A percentile compares a stretch with the other conserved stretches of the same genome.
Conservation (phyloP, 2,113 vertebrate species). For the Coptodon bakossiorum region DNA sequence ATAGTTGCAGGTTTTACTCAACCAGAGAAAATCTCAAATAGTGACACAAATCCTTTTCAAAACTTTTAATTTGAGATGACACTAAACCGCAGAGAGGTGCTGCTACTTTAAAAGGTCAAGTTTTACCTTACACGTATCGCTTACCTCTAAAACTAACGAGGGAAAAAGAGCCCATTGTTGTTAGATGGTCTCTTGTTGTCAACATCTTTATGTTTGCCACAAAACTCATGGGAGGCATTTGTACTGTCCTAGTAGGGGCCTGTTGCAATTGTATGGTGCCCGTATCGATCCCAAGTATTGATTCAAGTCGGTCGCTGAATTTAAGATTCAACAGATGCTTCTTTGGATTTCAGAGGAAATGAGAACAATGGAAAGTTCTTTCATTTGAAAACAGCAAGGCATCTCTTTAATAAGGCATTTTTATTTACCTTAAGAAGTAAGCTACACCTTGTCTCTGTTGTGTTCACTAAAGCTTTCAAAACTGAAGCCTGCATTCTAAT, state of each 20-base stretch:
- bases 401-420: constrained; percentile 9
- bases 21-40: neutral
- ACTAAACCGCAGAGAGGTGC: neutral
- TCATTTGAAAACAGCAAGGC: neutral
- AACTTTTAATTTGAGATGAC: neutral
- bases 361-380: constrained; percentile 4
- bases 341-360: constrained; percentile 31
- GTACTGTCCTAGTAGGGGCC: constrained; percentile 44
- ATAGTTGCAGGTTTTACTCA: neutral
- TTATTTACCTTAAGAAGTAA: neutral
- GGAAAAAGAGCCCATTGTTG: neutral
- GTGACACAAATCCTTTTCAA: neutral
- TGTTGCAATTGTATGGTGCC: constrained; percentile 55
- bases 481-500: neutral
- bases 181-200: constrained; percentile 6
- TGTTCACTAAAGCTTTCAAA: neutral
- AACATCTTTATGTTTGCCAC: constrained; percentile 32
- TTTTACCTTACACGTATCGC: constrained; percentile 9
- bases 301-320: constrained; percentile 39
- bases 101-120: constrained; percentile 4
- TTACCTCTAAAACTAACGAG: constrained; percentile 12
- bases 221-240: constrained; percentile 55
- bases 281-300: constrained; percentile 50
- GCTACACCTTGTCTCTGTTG: neutral
- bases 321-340: constrained; percentile 42